phyloP scores from a whole-genome alignment of 1,140 invertebrate genomes.

The Pseudoatta argentina region DNA sequence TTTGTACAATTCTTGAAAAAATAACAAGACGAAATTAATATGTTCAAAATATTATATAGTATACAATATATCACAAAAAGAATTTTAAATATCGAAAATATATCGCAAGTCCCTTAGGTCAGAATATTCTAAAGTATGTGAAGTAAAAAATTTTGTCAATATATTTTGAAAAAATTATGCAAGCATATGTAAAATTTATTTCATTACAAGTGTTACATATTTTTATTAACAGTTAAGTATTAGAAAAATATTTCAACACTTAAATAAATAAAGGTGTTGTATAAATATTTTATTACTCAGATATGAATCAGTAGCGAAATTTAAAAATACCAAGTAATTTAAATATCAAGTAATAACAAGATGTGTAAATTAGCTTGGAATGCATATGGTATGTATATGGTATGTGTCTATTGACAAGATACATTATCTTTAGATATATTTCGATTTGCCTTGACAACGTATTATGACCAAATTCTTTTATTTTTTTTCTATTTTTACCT shows the following conservation, averaged over 20 bases:
- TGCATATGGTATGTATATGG: background rate
- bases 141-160: background rate
- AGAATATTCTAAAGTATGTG: background rate
- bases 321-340: background rate
- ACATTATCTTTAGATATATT: background rate
- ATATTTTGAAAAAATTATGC: background rate
- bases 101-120: background rate
- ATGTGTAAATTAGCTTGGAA: background rate
- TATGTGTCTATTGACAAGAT: background rate
- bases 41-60: no score
- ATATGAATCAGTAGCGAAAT: background rate
- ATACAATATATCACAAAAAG: background rate
- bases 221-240: background rate
- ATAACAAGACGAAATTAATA: background rate
- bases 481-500: background rate
- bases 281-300: background rate
- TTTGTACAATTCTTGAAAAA: background rate
- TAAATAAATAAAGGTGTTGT: background rate
- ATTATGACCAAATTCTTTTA: background rate
- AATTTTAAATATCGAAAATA: slow-evolving; percentile 12
- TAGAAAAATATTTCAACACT: background rate
- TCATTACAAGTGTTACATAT: background rate
- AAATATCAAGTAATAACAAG: background rate
- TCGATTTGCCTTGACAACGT: background rate
- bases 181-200: no score